A percentile compares a stretch with the other conserved stretches of the same genome.
These are phyloP conservation scores for Cygnus atratus DNA, from an alignment of 2,113 vertebrate species.

Conservation along the genomic window DNA sequence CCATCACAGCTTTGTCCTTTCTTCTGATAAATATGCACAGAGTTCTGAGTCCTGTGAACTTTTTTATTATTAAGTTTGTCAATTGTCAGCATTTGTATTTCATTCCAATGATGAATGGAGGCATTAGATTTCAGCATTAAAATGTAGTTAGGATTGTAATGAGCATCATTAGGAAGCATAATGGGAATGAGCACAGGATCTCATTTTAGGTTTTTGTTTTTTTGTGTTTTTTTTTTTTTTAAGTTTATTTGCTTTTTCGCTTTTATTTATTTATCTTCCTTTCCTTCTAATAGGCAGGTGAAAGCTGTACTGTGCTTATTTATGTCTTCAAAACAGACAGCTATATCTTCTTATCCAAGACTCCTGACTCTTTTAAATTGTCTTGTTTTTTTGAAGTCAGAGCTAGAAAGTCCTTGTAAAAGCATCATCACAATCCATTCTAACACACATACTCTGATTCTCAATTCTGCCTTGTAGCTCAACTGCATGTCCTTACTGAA, in stretches of 20 bases:
- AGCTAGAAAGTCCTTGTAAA: background rate
- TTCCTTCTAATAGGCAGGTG: slow-evolving; percentile 16
- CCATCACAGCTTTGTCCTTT: background rate
- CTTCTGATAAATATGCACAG: slow-evolving; percentile 19
- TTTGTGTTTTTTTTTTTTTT: background rate
- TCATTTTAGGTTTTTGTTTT: slow-evolving; percentile 16
- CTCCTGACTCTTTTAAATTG: background rate
- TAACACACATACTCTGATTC: background rate
- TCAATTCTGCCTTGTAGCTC: slow-evolving; percentile 7
- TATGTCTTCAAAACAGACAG: background rate
- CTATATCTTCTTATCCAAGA: background rate
- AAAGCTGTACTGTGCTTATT: background rate
- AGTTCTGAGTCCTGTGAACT: slow-evolving; percentile 47
- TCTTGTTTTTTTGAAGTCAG: background rate
- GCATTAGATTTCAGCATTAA: slow-evolving; percentile 75
- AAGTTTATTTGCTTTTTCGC: slow-evolving; percentile 20
- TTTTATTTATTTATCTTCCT: background rate
- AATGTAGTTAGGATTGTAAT: slow-evolving; percentile 75
- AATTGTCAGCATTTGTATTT: slow-evolving; percentile 71
- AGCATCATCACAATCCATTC: background rate
- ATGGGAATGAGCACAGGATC: slow-evolving; percentile 57
- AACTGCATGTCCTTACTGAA: background rate
- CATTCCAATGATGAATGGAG: slow-evolving; percentile 70
- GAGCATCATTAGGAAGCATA: slow-evolving; percentile 70
- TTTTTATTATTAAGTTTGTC: slow-evolving; percentile 40